Evolutionary conservation across 2,797 vertebrate genomes (phyloP), one percentile per base, ranked within the genome.

Genomic region (Enteromius paludinosus): DNA sequence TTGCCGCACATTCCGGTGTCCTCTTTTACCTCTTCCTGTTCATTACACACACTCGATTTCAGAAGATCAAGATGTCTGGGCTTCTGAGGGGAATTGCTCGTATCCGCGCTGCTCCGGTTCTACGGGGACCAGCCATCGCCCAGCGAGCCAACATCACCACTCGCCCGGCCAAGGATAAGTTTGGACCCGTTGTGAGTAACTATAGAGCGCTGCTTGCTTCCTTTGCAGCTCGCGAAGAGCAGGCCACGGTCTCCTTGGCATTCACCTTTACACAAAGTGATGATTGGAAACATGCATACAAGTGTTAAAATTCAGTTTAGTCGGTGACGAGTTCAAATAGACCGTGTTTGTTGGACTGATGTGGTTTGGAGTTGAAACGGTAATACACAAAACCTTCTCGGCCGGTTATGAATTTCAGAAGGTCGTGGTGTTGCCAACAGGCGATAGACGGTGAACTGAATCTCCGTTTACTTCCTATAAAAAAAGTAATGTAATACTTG

Each of bases 131-230:
- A 10, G 49, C 28, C 18, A 52, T 90, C 47, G 83, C 65, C 45
- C 91, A 89, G 83, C 85, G 89, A 62, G 89, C 90, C 1, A 89
- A 83, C 62, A 3, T 91, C 8, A 7, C 35, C 41, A 20, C 78
- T 9, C 87, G 74, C 72, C 89, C 91, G 2, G 87, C 91, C 0
- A 90, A 89, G 80, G 78, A 86, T 3, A 11, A 17, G 0, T 0
- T 89, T 18, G 89, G 90, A 0, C 2, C 61, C 2, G 33, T 17
- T 23, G 91, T 92, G 83, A 89, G 90, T 90, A 41, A 83, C 12
- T 49, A 3, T 5, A 25, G 0, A 20, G 47, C 7, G 3, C 54
- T 28, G 10, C 11, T 69, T 41, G 62, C 54, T 68, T 25, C 5
- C 17, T n/a, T 1, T 56, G 18, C 30, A 23, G 20, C n/a, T 11